Evolutionary conservation across 2,888 invertebrate genomes (phyloP), one percentile per base, ranked within the genome.

Genomic region (Gryllus longicercus): DNA sequence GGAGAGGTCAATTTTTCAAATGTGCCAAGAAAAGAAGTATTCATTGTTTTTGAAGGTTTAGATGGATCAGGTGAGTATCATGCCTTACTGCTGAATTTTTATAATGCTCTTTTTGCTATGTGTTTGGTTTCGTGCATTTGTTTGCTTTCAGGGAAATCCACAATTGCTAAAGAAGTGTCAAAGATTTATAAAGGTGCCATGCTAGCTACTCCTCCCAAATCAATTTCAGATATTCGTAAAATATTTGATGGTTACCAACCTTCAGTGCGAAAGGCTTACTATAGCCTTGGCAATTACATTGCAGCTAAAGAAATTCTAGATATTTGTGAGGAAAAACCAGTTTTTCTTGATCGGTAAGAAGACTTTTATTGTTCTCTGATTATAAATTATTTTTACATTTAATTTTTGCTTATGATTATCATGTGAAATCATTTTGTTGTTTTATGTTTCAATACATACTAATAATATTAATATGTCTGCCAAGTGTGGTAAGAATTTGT

Each of bases 211-310:
- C 89, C 89, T 11, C 88, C 88, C 25, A 83, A 85, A 63, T 86
- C 85, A 50, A 85, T 88, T 18, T 84, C 84, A 74, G 83, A 84
- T 80, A 82, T 88, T 75, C 84, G 88, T 79, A 79, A 82, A 63
- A 83, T 84, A 78, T 88, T 88, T 84, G 86, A 86, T 77, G 85
- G 86, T 63, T 84, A 86, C 75, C 83, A 85, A 79, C 83, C 81
- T 77, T 80, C 81, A 18, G 83, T 88, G 51, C 83, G 87, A 78
- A 84, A 87, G 21, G 87, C 88, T 1, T 89, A 85, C 84, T 89
- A 89, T 84, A 85, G 87, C 0, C 82, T 89, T 11, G 88, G 88
- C 50, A 89, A 89, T 84, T 89, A 89, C 83, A 85, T 89, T 75
- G 88, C 87, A 21, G 88, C 87, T 3, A 81, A 86, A 63, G 86